Evolutionary conservation across 2,113 vertebrate species (phyloP), one percentile per base, ranked within the genome.

Genomic region (Phoenicopterus ruber): DNA sequence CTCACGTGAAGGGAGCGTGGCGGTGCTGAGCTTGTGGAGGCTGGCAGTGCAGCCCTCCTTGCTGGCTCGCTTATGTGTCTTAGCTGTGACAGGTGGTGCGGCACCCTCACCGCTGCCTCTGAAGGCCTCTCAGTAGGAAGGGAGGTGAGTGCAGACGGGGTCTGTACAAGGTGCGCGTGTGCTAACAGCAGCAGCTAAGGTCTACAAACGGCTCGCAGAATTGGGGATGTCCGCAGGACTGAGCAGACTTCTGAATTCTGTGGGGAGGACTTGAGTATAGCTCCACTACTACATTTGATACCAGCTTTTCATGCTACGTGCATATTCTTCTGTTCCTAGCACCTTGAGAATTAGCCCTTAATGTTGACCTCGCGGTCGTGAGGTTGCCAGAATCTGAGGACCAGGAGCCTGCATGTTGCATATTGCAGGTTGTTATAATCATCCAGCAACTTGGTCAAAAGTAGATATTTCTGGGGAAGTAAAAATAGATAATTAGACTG

Each of bases 151-250:
- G 9, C 44, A 16, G 34, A 11, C 18, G 38, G 11, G 38, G 19
- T 42, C 42, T 52, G 40, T 12, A 26, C 42, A 32, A 62, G 52
- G 10, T 17, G 28, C 10, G 2, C 6, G 3, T 44, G 44, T 28
- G 36, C 38, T n/a, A 32, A 17, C 42, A 44, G 28, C 24, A 58
- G 18, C 9, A 49, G 47, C 14, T 5, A 49, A 61, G 31, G 2
- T 2, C 61, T 59, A 10, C 11, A n/a, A 12, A 25, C 3, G 1
- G 3, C 6, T 49, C 3, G 1, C 9, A 19, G 24, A 22, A 22
- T 6, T 32, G 24, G n/a, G 5, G 20, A 5, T 61, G 40, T 8
- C 55, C 21, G 6, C 8, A 17, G 50, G 32, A 22, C 3, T 34
- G 38, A 65, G 55, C 20, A 17, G 55, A 24, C 8, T 32, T 58